Percentiles rank a stretch among this genome's conserved stretches.
These are phyloP conservation scores for Allolobophora icterica DNA, from an alignment of 2,888 invertebrate species.

Conservation along the genomic window DNA sequence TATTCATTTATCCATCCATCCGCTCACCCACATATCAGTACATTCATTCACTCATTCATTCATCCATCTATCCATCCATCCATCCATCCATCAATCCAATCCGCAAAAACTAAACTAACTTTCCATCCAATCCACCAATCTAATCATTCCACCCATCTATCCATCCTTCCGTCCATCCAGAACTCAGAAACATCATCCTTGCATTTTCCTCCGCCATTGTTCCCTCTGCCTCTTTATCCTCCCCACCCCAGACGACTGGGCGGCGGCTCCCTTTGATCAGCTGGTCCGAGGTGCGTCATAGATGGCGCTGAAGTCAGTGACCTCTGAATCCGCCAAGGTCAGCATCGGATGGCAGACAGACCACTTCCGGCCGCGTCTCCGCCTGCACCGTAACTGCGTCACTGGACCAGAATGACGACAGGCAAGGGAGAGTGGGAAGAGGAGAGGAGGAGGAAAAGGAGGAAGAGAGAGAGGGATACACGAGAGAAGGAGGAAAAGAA, in stretches of 20 bases:
- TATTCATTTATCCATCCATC: no score
- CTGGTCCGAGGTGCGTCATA: background rate
- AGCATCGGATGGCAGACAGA: background rate
- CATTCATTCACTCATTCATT: background rate
- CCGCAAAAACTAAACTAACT: no score
- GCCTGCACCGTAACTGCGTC: background rate
- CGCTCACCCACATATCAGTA: no score
- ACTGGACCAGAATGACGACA: background rate
- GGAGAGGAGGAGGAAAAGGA: conserved; percentile 2
- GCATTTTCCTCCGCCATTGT: background rate
- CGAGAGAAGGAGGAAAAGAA: background rate
- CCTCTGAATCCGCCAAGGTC: conserved; percentile 12
- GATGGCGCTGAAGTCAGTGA: background rate
- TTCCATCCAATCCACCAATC: no score
- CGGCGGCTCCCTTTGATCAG: background rate
- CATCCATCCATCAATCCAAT: background rate
- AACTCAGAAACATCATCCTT: background rate
- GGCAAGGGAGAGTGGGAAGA: background rate
- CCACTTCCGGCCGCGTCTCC: background rate
- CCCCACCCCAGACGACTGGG: background rate
- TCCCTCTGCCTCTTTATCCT: background rate
- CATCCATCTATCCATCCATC: background rate
- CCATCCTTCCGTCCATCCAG: background rate
- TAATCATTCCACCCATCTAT: background rate
- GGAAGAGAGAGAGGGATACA: background rate